These are phyloP conservation scores for Dryobota labecula DNA, from an alignment of 2,888 invertebrate genomes.

Conservation along the genomic window DNA sequence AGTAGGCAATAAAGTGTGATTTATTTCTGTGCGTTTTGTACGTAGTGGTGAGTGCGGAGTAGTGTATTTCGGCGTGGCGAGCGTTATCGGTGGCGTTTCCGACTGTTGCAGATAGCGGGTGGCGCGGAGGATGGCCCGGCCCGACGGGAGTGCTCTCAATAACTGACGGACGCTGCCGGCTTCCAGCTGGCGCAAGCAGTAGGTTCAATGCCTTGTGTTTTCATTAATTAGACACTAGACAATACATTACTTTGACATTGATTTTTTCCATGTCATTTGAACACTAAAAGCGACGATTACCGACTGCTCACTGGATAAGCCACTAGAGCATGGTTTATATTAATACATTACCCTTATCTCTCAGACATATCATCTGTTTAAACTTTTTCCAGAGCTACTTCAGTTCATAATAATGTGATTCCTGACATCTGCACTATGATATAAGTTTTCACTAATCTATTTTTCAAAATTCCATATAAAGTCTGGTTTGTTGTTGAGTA, in stretches of 20 bases:
- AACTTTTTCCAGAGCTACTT: slow-evolving; percentile 11
- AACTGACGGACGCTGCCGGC: slow-evolving; percentile 90
- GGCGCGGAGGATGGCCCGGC: slow-evolving; percentile 87
- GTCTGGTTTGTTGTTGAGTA: slow-evolving; percentile 13
- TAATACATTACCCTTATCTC: slow-evolving; percentile 12
- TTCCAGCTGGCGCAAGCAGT: slow-evolving; percentile 88
- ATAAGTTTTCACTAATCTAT: slow-evolving; percentile 34
- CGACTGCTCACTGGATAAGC: slow-evolving; percentile 10
- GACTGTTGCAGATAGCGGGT: slow-evolving; percentile 89
- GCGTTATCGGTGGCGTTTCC: slow-evolving; percentile 88
- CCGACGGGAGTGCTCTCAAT: slow-evolving; percentile 84
- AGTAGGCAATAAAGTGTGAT: slow-evolving; percentile 53
- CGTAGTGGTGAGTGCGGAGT: slow-evolving; percentile 58
- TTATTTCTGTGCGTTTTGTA: slow-evolving; percentile 53
- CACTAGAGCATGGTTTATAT: slow-evolving; percentile 14
- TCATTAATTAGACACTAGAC: slow-evolving; percentile 28
- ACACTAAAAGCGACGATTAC: slow-evolving; percentile 26
- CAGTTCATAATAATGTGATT: neutral
- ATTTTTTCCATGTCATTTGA: slow-evolving; percentile 55
- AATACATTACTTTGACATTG: slow-evolving; percentile 60
- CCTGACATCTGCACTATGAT: slow-evolving; percentile 36
- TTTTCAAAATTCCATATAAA: slow-evolving; percentile 10
- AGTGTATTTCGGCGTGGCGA: slow-evolving; percentile 75
- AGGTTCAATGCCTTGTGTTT: slow-evolving; percentile 70
- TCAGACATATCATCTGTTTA: slow-evolving; percentile 11